Evolutionary conservation across 2,888 invertebrate species (phyloP), one percentile per base, ranked within the genome.

Genomic region (Poecilobothrus nobilitatus): DNA sequence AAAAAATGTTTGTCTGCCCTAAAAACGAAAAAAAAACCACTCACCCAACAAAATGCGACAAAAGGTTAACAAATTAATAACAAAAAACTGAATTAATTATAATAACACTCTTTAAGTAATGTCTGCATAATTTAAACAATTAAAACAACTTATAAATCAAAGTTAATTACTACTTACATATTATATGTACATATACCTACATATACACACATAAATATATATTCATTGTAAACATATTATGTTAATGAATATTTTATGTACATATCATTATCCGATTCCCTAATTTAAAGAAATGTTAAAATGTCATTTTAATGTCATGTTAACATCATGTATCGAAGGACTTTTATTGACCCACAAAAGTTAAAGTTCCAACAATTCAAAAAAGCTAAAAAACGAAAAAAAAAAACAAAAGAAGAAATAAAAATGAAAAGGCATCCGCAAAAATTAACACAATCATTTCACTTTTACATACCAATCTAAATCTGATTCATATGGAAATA

Each of bases 251-350:
- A 53, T 18, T 15, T 53, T 27, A 27, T 27, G 5, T 27, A 27
- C 27, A 2, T 53, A 53, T 53, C 53, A 53, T 18, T 53, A n/a
- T 53, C 53, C 53, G 53, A 53, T 15, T 53, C 12, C 53, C 9
- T 15, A 53, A 9, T 53, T 53, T 53, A 53, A 53, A 27, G 12
- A 53, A 53, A 53, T 53, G 53, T 53, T 53, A 53, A 53, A 53
- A 53, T 53, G 53, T 53, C 53, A 53, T 53, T 53, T 53, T 18
- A 53, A 53, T 53, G 53, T 53, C 53, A 53, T 53, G 53, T 53
- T 53, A 53, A 53, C 53, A 53, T 53, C 18, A 15, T 53, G 53
- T 53, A 53, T 53, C 53, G 27, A 53, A 53, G 53, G 53, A 53
- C 53, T 53, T 53, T 53, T 53, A 53, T 53, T 53, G 53, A 53